phyloP scores from a whole-genome alignment of 2,113 vertebrate genomes.

The Rhabdornis inornatus region DNA sequence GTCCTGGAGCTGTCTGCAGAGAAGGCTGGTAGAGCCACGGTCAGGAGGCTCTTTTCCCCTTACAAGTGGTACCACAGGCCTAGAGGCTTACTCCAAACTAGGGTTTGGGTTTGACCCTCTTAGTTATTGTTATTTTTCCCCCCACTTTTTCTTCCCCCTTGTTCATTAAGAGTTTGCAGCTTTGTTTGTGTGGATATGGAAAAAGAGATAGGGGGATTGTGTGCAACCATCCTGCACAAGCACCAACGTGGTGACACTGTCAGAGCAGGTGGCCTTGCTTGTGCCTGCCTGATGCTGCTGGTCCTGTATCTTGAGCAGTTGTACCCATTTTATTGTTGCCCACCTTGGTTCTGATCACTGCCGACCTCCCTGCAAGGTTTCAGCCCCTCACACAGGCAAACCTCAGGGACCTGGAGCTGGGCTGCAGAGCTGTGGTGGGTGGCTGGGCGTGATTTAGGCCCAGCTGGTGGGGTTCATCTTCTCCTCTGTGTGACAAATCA shows the following conservation, averaged over 20 bases:
- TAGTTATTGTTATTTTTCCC: not conserved
- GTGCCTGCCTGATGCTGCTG: not conserved
- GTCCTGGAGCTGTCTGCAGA: not conserved
- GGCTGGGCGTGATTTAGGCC: conserved; percentile 52
- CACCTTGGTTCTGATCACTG: not conserved
- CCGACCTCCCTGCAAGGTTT: not conserved
- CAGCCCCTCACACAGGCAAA: not conserved
- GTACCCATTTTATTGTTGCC: not conserved
- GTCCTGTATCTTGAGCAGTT: not conserved
- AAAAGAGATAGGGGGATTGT: no score
- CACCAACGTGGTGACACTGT: rapidly evolving
- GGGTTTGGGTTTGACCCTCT: not conserved
- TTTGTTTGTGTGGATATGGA: not conserved
- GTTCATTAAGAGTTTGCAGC: not conserved
- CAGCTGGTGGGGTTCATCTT: not conserved
- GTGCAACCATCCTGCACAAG: rapidly evolving
- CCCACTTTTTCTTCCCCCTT: rapidly evolving
- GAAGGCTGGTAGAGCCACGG: not conserved
- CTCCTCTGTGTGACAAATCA: conserved; percentile 20
- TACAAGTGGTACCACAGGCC: not conserved
- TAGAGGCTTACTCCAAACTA: not conserved
- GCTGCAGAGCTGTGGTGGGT: not conserved
- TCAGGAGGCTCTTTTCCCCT: not conserved
- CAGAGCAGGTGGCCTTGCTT: not conserved
- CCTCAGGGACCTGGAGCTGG: not conserved